Base-by-base conservation (phyloP, 2,888 invertebrate genomes). In the Volucella zonaria region DNA sequence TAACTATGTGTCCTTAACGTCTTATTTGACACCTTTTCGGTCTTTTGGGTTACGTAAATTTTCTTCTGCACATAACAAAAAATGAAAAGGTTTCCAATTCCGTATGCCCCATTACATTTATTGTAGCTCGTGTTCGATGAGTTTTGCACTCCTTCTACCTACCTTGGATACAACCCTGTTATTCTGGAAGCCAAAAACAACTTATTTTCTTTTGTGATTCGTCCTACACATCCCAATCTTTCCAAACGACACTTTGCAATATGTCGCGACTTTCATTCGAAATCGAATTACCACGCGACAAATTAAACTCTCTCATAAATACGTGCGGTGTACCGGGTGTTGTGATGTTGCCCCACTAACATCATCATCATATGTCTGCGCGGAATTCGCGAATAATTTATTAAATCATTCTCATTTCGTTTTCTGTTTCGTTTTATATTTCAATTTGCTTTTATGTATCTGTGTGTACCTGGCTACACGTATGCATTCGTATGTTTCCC, bases 391-490 rank as follows among this genome's bases (percentile, higher is more conserved):
- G 54, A 75, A 80, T 64, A 66, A 83, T 83, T 74, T 74, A 74
- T 61, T 75, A 74, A 75, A 83, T 79, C 66, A 75, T 59, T 56
- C 73, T 47, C 70, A 18, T 62, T 31, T 58, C 40, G 49, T 54
- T 67, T 59, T 59, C 49, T 76, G 54, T 56, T 77, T 71, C 77
- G 40, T 61, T 71, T 67, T 78, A 49, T 64, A 82, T 83, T 74
- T 75, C 82, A 78, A 78, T 82, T 82, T 82, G 23, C 73, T 74
- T 74, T 78, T 62, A n/a, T n/a, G n/a, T n/a, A 67, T 82, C 61
- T 61, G 38, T 40, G 11, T 38, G 54, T 49, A 52, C 64, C 43
- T 71, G 71, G 49, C 49, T 42, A 8, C 8, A 14, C 2, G 12
- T n/a, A 3, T 31, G 8, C 23, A 12, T 47, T 64, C 54, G 74